Evolutionary conservation across 2,113 vertebrate species (phyloP).

Genomic region (Pongo pygmaeus): DNA sequence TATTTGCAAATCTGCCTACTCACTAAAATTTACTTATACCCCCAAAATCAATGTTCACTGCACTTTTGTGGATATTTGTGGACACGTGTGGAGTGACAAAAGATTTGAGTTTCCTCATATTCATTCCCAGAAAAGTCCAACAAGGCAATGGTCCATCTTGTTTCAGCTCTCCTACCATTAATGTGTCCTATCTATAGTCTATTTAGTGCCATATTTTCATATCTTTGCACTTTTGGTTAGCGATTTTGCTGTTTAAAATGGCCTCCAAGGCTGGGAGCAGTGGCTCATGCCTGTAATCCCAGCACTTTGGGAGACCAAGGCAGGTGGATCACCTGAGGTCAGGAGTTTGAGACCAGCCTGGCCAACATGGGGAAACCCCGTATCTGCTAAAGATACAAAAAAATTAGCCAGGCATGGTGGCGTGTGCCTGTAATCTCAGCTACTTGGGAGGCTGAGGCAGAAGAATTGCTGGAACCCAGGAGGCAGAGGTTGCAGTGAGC

Average conservation of each 20-base stretch:
- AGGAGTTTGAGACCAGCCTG: too few species aligned
- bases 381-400: too few species aligned
- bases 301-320: too few species aligned
- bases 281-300: too few species aligned
- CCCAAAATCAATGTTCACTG: background rate
- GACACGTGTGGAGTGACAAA: background rate
- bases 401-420: too few species aligned
- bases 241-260: background rate
- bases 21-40: background rate
- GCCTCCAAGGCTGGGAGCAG: background rate
- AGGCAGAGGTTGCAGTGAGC: too few species aligned
- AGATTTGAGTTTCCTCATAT: background rate
- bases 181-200: background rate
- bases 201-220: background rate
- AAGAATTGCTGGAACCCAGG: too few species aligned
- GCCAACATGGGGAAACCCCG: too few species aligned
- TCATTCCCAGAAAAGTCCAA: background rate
- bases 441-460: too few species aligned
- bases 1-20: background rate
- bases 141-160: background rate
- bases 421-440: too few species aligned
- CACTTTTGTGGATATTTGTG: background rate
- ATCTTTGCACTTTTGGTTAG: background rate
- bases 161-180: background rate
- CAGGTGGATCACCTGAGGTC: too few species aligned